phyloP scores from a whole-genome alignment of 2,797 vertebrate genomes.

The Scyliorhinus canicula region DNA sequence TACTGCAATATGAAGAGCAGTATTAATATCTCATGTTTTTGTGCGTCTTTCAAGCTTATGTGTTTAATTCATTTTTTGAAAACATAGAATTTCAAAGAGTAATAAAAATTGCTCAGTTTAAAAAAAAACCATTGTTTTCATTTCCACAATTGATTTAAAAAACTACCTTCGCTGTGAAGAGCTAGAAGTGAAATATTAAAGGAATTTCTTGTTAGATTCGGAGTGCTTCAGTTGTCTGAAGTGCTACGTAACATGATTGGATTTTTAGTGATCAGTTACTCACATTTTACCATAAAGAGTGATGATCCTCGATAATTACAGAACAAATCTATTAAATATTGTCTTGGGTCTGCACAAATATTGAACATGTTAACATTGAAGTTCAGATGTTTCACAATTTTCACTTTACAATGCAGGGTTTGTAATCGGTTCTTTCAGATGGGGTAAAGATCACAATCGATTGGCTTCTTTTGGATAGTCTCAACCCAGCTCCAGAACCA shows the following conservation, averaged over 20 bases:
- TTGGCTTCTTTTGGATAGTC: neutral
- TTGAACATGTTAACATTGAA: neutral
- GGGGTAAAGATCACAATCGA: neutral
- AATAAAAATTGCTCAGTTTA: neutral
- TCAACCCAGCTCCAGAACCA: neutral
- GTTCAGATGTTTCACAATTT: neutral
- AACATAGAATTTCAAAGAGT: neutral
- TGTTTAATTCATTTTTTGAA: neutral
- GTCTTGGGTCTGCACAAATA: neutral
- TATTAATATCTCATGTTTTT: neutral
- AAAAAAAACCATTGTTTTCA: neutral
- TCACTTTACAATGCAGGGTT: neutral
- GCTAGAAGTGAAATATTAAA: neutral
- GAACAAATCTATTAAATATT: neutral
- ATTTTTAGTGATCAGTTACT: neutral
- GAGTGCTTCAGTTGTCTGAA: neutral
- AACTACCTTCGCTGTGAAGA: neutral
- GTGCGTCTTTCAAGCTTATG: neutral
- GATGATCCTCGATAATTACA: neutral
- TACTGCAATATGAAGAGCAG: constrained; percentile 44
- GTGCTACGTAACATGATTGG: neutral
- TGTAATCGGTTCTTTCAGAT: neutral
- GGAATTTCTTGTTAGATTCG: neutral
- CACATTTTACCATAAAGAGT: neutral
- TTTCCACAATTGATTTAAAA: neutral